phyloP scores from a whole-genome alignment of 2,888 invertebrate genomes.

The Kuschelorhynchus macadamiae region DNA sequence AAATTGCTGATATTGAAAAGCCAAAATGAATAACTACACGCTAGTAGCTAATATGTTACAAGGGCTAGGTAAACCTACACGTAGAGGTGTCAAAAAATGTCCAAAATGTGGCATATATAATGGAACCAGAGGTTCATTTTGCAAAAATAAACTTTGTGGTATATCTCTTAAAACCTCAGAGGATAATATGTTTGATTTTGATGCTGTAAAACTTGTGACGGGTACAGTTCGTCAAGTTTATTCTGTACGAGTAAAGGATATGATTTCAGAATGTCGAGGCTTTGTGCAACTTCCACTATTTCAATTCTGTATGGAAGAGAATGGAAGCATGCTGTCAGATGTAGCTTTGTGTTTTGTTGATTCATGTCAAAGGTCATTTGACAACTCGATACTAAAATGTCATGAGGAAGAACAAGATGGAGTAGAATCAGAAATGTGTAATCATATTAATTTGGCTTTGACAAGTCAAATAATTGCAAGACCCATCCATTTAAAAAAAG shows the following conservation, averaged over 20 bases:
- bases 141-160: conserved; percentile 81
- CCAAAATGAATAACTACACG: conserved; percentile 23
- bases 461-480: conserved; percentile 75
- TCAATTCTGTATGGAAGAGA: conserved; percentile 59
- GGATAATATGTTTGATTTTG: conserved; percentile 72
- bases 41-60: conserved; percentile 51
- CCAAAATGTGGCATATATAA: conserved; percentile 82
- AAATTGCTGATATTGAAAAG: too few species aligned
- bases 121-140: conserved; percentile 81
- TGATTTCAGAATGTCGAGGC: conserved; percentile 79
- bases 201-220: conserved; percentile 78
- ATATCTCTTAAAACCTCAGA: conserved; percentile 76
- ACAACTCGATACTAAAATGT: conserved; percentile 72
- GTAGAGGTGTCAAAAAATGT: conserved; percentile 81
- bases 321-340: conserved; percentile 57
- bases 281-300: conserved; percentile 76
- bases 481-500: conserved; percentile 74
- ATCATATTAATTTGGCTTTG: conserved; percentile 77
- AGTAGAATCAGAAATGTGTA: conserved; percentile 63
- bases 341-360: conserved; percentile 73
- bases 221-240: conserved; percentile 75
- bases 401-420: conserved; percentile 66
- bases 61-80: conserved; percentile 71
- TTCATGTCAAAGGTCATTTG: conserved; percentile 72
- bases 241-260: conserved; percentile 79